Evolutionary conservation across 1,140 invertebrate genomes (phyloP).

Genomic region (Aphelinus atriplicis): DNA sequence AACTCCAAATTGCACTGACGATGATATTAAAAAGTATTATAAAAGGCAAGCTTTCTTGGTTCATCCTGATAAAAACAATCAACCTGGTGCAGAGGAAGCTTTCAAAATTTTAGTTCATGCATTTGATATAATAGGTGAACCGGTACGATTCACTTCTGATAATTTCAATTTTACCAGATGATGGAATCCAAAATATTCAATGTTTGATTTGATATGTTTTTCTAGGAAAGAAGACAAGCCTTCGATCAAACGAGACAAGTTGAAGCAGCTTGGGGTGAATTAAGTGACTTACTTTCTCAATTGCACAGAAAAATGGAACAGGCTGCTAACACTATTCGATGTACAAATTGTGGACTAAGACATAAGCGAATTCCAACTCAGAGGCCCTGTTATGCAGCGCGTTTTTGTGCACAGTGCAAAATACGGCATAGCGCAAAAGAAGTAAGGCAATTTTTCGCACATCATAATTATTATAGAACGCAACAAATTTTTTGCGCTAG

Average conservation of each 20-base stretch:
- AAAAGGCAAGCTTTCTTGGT: constrained; percentile 91
- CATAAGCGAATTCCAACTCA: constrained; percentile 87
- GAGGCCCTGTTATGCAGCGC: constrained; percentile 87
- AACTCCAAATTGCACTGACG: constrained; percentile 85
- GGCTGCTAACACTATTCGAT: constrained; percentile 88
- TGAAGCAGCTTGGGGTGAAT: constrained; percentile 84
- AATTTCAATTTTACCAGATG: neutral
- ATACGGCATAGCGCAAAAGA: constrained; percentile 92
- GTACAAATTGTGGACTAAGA: constrained; percentile 89
- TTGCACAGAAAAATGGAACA: constrained; percentile 94
- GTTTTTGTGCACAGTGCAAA: constrained; percentile 89
- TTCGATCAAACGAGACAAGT: constrained; percentile 84
- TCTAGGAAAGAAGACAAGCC: constrained; percentile 79
- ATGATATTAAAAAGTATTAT: constrained; percentile 95
- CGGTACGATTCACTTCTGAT: constrained; percentile 68
- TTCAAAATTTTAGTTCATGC: constrained; percentile 95
- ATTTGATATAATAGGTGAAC: constrained; percentile 93
- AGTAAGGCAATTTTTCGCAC: constrained; percentile 62
- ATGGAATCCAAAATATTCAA: neutral
- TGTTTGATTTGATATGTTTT: constrained; percentile 7
- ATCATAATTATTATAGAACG: too few relatives aligned
- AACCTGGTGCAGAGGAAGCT: constrained; percentile 93
- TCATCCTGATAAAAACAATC: constrained; percentile 95
- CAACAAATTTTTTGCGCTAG: too few relatives aligned
- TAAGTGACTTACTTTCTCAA: constrained; percentile 83